Base-by-base conservation (phyloP, 2,888 invertebrate genomes). In the Eupithecia dodoneata region DNA sequence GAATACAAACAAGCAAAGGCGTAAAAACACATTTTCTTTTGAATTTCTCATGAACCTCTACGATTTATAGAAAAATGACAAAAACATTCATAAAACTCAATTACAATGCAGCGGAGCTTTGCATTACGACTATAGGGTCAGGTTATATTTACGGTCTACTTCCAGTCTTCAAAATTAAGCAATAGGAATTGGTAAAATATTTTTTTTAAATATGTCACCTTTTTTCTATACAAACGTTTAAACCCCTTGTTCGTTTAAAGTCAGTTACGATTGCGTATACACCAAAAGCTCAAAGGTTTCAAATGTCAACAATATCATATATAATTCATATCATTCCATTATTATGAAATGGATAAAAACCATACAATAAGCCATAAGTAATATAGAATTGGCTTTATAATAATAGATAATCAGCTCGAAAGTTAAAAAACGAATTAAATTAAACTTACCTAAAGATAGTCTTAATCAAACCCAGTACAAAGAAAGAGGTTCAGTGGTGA, bases 1-100 rank as follows among this genome's bases (percentile, higher is more conserved):
- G 9, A 9, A 59, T 18, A 18, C 59, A 59, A n/a, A n/a, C 55
- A 55, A n/a, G 7, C 15, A n/a, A 18, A 59, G 9, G 15, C 18
- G 5, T 10, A 59, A 4, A 10, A 9, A n/a, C 55, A 55, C 9
- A 18, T 30, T 30, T 30, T 30, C 18, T 18, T 59, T 18, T 59
- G 4, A n/a, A n/a, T 7, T 4, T 6, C 9, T n/a, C 55, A 55
- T n/a, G 4, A 49, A 49, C 3, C 45, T 47, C 47, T 47, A 10
- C 12, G 49, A 49, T 49, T 13, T 3, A 12, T 10, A 41, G 15
- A 45, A 44, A n/a, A 42, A 69, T 69, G 44, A n/a, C 44, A 69
- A 42, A 66, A 73, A 73, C 47, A 73, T 73, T 49, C 47, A 73
- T 73, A 66, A 65, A 73, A 73, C 49, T 72, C 71, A 52, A 55